A percentile compares a stretch with the other conserved stretches of the same genome.
Evolutionary conservation across 2,888 invertebrate species (phyloP).

Genomic region (Tachina grossa): DNA sequence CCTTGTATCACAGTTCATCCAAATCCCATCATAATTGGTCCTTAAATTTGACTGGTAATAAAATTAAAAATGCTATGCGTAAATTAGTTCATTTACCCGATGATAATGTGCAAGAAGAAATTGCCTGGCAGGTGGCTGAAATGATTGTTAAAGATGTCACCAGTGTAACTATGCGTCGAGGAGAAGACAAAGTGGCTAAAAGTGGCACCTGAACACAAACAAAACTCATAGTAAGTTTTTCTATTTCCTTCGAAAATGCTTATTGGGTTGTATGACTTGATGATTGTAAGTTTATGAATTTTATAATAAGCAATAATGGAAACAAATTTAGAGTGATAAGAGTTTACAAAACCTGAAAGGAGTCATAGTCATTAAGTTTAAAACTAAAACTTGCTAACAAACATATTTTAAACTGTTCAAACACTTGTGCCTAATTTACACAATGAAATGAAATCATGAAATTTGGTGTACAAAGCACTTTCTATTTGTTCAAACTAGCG

Average conservation of each 20-base stretch:
- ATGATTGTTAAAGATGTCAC: constrained; percentile 98
- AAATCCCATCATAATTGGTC: constrained; percentile 79
- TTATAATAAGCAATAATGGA: constrained; percentile 48
- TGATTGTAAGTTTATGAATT: not conserved
- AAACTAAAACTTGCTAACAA: constrained; percentile 29
- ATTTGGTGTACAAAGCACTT: no score
- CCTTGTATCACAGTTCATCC: constrained; percentile 83
- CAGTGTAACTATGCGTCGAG: constrained; percentile 86
- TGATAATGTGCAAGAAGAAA: constrained; percentile 95
- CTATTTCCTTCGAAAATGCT: not conserved
- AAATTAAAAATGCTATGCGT: constrained; percentile 86
- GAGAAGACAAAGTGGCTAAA: not conserved
- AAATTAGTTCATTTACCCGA: constrained; percentile 92
- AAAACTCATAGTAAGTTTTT: constrained; percentile 60
- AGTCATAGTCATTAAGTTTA: constrained; percentile 40
- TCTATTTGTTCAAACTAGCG: no score
- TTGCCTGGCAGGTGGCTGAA: constrained; percentile 98
- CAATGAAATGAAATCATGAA: no score
- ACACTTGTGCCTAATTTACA: no score
- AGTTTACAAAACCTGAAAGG: constrained; percentile 11
- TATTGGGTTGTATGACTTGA: constrained; percentile 13
- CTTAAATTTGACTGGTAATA: constrained; percentile 79
- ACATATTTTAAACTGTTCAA: not conserved
- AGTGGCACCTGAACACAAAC: not conserved
- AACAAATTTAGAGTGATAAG: constrained; percentile 39